Conservation (phyloP, 1,140 invertebrate genomes). For the Cyclargus thomasi region DNA sequence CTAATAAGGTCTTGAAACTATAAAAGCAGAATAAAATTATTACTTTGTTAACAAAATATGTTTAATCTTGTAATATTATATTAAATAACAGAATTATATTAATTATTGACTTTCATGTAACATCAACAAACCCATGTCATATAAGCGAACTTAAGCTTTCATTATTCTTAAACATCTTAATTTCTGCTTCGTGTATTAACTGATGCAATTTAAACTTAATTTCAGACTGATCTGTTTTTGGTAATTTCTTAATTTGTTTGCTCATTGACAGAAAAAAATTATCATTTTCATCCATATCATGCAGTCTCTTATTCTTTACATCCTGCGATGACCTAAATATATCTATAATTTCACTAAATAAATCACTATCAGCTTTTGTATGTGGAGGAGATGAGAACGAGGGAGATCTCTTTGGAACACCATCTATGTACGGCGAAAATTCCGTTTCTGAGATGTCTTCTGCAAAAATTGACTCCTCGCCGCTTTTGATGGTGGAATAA, state of each 20-base stretch:
- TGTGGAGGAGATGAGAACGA: slow-evolving; percentile 20
- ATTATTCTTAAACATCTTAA: slow-evolving; percentile 19
- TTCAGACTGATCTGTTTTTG: slow-evolving; percentile 28
- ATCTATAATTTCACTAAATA: slow-evolving; percentile 24
- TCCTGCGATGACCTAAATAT: slow-evolving; percentile 5
- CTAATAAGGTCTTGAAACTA: no score
- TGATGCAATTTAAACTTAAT: slow-evolving; percentile 23
- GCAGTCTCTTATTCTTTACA: slow-evolving; percentile 20
- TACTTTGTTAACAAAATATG: no score
- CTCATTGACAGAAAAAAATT: slow-evolving; percentile 32
- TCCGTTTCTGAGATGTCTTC: slow-evolving; percentile 24
- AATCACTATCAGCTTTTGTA: slow-evolving; percentile 22
- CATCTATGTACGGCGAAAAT: slow-evolving; percentile 20
- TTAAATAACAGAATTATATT: no score
- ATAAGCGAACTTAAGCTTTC: no score
- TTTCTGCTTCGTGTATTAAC: slow-evolving; percentile 19
- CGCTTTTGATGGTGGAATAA: no score
- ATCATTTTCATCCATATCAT: slow-evolving; percentile 31
- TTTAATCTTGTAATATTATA: no score
- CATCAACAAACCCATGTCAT: no score
- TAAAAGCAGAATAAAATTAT: no score
- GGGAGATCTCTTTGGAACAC: slow-evolving; percentile 14
- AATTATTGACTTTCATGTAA: no score
- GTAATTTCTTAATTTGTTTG: slow-evolving; percentile 29
- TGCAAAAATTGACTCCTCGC: slow-evolving; percentile 19